Base-by-base conservation (phyloP, 2,113 vertebrate genomes). In the Pongo abelii region DNA sequence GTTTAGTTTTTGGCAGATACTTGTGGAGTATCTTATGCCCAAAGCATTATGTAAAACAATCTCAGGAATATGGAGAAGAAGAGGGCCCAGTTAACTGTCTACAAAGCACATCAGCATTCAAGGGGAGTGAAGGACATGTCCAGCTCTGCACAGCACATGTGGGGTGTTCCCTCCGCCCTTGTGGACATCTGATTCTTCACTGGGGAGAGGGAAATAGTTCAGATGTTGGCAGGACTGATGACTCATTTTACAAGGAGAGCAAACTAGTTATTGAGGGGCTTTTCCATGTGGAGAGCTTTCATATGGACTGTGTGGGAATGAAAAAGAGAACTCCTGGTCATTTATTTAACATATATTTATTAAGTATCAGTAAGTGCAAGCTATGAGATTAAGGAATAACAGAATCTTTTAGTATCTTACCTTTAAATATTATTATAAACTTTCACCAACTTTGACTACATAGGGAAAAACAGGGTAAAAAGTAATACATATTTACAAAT, bases 391-490 rank as follows among this genome's bases (percentile, higher is more conserved):
- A 75, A 81, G 43, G 72, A 91, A 74, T 75, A 94, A 8, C 30
- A 64, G 38, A 84, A 72, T 40, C 8, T 22, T 46, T 2, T 48
- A 75, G 70, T 2, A 52, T 90, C 20, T 95, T 48, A 46, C 27
- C 55, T 95, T 91, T 80, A 80, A 90, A 81, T 89, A 35, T 38
- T 80, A 50, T 70, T 77, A 55, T 72, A 84, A 93, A 84, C 67
- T 17, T 23, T 81, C 8, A 89, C 9, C 22, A 48, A 50, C 57
- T 38, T 86, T 38, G 55, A 84, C 48, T 83, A 67, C 0, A 12
- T 52, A 8, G 22, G 14, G 32, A 88, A 92, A 92, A 10, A 27
- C 18, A 93, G 30, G 30, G 38, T 35, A 40, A 77, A 81, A 77
- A 70, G 17, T 59, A 77, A 77, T 35, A 64, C 8, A 30, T 16